Evolutionary conservation across 2,888 invertebrate genomes (phyloP).

Genomic region (Heteromurus nitidus): DNA sequence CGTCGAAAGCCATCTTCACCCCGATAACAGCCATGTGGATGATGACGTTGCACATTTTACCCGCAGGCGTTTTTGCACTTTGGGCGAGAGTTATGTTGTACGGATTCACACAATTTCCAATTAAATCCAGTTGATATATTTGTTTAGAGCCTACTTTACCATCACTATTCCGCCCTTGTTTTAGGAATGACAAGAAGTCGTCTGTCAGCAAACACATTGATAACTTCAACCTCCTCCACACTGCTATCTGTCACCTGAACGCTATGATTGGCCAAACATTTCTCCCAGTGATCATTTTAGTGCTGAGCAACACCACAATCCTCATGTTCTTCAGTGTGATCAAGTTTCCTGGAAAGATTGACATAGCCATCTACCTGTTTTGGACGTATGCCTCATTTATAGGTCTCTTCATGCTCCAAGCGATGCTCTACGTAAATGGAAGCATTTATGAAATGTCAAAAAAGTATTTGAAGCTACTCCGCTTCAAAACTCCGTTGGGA

Average conservation of each 20-base stretch:
- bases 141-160: background rate
- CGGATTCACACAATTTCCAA: too few species aligned
- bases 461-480: constrained; percentile 19
- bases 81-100: too few species aligned
- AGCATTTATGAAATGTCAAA: constrained; percentile 38
- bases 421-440: constrained; percentile 22
- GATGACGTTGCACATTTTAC: constrained; percentile 16
- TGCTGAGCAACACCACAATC: background rate
- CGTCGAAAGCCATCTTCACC: constrained; percentile 23
- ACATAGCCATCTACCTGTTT: constrained; percentile 11
- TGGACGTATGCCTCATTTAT: background rate
- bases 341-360: constrained; percentile 35
- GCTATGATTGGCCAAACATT: constrained; percentile 1
- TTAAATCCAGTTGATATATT: constrained; percentile 27
- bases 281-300: constrained; percentile 8
- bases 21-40: constrained; percentile 3
- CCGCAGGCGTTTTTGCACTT: constrained; percentile 14
- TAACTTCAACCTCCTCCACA: constrained; percentile 14
- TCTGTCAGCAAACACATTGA: background rate
- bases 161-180: background rate
- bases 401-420: constrained; percentile 1
- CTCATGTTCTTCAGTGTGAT: constrained; percentile 17
- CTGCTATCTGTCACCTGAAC: constrained; percentile 3
- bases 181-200: background rate
- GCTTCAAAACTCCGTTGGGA: background rate